phyloP scores from a whole-genome alignment of 2,113 vertebrate genomes.

The Gasterosteus aculeatus region DNA sequence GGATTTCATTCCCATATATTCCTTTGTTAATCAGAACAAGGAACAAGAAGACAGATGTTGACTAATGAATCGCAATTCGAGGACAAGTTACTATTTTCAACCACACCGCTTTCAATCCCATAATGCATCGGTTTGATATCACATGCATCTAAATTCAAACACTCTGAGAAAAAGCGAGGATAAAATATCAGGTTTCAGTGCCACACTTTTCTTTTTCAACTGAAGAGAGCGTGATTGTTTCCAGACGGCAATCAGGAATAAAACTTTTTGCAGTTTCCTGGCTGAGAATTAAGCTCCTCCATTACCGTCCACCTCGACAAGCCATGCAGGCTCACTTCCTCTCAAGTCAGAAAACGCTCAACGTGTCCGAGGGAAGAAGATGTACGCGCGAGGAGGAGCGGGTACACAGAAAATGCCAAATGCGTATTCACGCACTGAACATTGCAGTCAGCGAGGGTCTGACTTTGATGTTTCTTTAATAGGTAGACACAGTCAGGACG shows the following conservation, averaged over 20 bases:
- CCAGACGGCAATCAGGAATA: slow-evolving; percentile 20
- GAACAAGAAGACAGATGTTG: not conserved
- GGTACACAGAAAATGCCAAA: not conserved
- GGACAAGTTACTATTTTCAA: not conserved
- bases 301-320: not conserved
- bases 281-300: not conserved
- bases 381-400: not conserved
- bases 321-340: not conserved
- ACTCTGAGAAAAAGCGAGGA: not conserved
- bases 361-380: slow-evolving; percentile 4
- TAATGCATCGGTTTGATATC: not conserved
- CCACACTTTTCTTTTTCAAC: not conserved
- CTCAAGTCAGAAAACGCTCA: not conserved
- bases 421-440: slow-evolving; percentile 1
- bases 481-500: slow-evolving; percentile 24
- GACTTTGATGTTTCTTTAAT: slow-evolving; percentile 20
- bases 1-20: slow-evolving; percentile 1
- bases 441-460: slow-evolving; percentile 19
- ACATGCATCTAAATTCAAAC: not conserved
- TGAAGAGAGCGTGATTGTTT: slow-evolving; percentile 20
- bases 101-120: not conserved
- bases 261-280: not conserved
- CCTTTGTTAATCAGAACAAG: not conserved
- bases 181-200: slow-evolving; percentile 15
- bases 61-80: not conserved